Conservation (phyloP, 2,797 vertebrate genomes). For the Pogonophryne albipinna region DNA sequence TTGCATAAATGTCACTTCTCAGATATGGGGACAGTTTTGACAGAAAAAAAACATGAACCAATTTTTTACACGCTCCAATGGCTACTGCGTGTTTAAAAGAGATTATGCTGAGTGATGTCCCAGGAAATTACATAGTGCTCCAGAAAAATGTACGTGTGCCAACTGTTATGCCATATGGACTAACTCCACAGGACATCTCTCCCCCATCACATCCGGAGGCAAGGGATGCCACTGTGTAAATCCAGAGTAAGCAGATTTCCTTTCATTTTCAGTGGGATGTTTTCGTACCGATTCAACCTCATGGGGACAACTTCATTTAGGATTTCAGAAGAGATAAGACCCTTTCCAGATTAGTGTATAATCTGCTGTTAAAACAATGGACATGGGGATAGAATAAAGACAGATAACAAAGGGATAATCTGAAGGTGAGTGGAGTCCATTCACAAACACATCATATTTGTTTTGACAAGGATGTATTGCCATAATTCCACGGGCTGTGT, state of each 20-base stretch:
- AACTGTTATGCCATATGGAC: constrained; percentile 84
- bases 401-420: constrained; percentile 47
- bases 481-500: constrained; percentile 40
- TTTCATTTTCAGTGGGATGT: constrained; percentile 57
- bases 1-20: constrained; percentile 54
- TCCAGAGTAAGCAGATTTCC: constrained; percentile 79
- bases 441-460: constrained; percentile 43
- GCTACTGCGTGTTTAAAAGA: constrained; percentile 25
- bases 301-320: constrained; percentile 52
- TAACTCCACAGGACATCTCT: constrained; percentile 63
- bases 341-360: constrained; percentile 69
- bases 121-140: constrained; percentile 58
- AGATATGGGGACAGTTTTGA: constrained; percentile 45
- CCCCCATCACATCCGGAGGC: constrained; percentile 48
- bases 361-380: constrained; percentile 66
- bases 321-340: constrained; percentile 69
- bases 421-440: constrained; percentile 27
- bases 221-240: constrained; percentile 53
- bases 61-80: constrained; percentile 28
- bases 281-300: constrained; percentile 49
- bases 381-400: constrained; percentile 29
- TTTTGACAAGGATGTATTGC: constrained; percentile 53
- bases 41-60: constrained; percentile 10
- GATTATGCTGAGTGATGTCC: constrained; percentile 58
- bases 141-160: constrained; percentile 70